Evolutionary conservation across 2,888 invertebrate species (phyloP), one percentile per base, ranked within the genome.

Genomic region (Alitta virens): DNA sequence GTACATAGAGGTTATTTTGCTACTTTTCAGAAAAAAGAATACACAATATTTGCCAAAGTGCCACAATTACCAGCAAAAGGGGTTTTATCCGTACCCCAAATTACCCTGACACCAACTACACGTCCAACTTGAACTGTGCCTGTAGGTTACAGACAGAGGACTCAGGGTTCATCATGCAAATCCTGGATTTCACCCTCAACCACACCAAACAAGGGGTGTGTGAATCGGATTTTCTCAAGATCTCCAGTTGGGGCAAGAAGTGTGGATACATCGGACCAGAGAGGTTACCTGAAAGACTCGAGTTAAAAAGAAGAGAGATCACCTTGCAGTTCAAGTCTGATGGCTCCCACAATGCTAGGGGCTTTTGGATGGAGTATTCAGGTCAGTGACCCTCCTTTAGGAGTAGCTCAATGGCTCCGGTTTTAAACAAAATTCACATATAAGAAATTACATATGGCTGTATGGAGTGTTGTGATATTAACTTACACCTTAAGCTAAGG

Each of bases 51-150:
- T 64, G 64, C 33, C 38, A 56, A 18, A 27, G 26, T 7, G 26
- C 25, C 14, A 51, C 50, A n/a, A n/a, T 53, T n/a, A 62, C 52
- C 1, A 26, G 25, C 12, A 25, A 50, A 24, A 42, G 38, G 49
- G 64, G 62, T n/a, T 64, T 53, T 54, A 33, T 66, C 16, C 24
- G 61, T 5, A 53, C 62, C 5, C 64, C 66, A 7, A 46, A 61
- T 52, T 66, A 64, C 38, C 66, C 66, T 12, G 59, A 57, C 12
- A 57, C 53, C 12, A 58, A 62, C 53, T 66, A 66, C 62, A 25
- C 46, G 1, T 9, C 56, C 23, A 46, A 52, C 46, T 25, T 25
- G 18, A 53, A 62, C 56, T 66, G 66, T 26, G 5, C 26, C 5
- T 66, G 66, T 50, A 52, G 50, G 38, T 60, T 66, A 3, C 51